A percentile compares a stretch with the other conserved stretches of the same genome.
These are phyloP conservation scores for Nothoprocta perdicaria DNA, from an alignment of 2,113 vertebrate genomes.

Conservation along the genomic window DNA sequence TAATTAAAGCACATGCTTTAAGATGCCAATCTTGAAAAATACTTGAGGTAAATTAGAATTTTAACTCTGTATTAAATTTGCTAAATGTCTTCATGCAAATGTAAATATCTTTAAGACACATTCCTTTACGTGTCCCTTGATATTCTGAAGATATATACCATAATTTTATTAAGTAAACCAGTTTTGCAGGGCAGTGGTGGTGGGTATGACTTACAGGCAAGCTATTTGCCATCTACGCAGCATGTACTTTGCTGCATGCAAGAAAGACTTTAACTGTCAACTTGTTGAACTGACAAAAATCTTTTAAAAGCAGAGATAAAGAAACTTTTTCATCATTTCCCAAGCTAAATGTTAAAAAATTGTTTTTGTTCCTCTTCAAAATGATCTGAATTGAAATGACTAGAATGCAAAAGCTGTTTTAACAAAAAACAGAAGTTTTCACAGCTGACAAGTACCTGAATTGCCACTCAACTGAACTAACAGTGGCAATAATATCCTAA, in stretches of 20 bases:
- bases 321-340: not conserved
- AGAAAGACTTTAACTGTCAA: not conserved
- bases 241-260: not conserved
- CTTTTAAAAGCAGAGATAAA: not conserved
- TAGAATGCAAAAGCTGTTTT: not conserved
- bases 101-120: not conserved
- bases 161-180: not conserved
- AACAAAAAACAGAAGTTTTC: not conserved
- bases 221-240: not conserved
- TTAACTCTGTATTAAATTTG: not conserved
- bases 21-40: not conserved
- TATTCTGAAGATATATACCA: not conserved
- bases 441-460: not conserved
- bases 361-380: not conserved
- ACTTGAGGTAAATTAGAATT: not conserved
- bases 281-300: not conserved
- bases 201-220: not conserved
- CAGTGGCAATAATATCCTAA: not conserved
- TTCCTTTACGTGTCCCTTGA: not conserved
- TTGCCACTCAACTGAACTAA: not conserved
- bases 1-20: not conserved
- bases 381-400: not conserved
- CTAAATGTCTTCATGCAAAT: not conserved
- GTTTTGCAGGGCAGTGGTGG: too few relatives aligned
- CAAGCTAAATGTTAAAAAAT: not conserved